phyloP scores from a whole-genome alignment of 2,113 vertebrate species.

The Centropus bengalensis region DNA sequence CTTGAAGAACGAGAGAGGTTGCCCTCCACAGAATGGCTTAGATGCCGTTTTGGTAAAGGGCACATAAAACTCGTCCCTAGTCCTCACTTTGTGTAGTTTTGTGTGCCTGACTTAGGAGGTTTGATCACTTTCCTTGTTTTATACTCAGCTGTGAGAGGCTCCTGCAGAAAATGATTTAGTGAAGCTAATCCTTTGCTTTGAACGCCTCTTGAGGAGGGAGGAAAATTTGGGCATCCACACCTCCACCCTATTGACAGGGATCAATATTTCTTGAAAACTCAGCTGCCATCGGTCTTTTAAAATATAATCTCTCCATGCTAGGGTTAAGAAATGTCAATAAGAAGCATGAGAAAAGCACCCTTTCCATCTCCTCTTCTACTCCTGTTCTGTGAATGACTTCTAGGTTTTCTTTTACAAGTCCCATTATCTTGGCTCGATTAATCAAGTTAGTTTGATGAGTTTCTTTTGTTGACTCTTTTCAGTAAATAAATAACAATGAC shows the following conservation, averaged over 20 bases:
- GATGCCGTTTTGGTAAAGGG: not conserved
- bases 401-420: not conserved
- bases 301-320: not conserved
- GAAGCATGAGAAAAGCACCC: not conserved
- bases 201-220: not conserved
- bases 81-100: not conserved
- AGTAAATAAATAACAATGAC: not conserved
- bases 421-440: not conserved
- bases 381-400: not conserved
- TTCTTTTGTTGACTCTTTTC: not conserved
- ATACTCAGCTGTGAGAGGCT: not conserved
- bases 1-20: not conserved
- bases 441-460: not conserved
- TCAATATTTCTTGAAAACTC: not conserved
- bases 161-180: not conserved
- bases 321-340: not conserved
- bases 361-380: not conserved
- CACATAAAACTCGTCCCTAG: not conserved
- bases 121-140: not conserved
- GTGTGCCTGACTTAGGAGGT: not conserved
- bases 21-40: not conserved
- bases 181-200: not conserved
- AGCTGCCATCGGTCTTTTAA: not conserved
- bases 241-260: not conserved
- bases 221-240: not conserved